phyloP scores from a whole-genome alignment of 1,140 invertebrate genomes.

The Cydia fagiglandana region DNA sequence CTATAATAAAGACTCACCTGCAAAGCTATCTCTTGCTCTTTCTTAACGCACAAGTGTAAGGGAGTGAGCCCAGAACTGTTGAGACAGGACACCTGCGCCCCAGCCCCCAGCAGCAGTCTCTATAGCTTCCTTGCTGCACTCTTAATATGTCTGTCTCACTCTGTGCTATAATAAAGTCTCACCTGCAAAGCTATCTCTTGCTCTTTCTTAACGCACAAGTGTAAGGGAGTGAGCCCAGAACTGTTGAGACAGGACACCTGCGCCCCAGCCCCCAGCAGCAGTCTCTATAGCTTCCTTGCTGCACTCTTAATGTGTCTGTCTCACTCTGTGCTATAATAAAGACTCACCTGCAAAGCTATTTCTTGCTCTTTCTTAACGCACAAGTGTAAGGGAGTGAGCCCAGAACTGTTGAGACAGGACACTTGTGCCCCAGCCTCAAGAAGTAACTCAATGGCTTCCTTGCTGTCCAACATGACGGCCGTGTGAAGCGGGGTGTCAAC shows the following conservation, averaged over 20 bases:
- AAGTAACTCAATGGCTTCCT: constrained; percentile 78
- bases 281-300: constrained; percentile 78
- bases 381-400: constrained; percentile 82
- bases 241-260: constrained; percentile 79
- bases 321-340: constrained; percentile 36
- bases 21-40: constrained; percentile 68
- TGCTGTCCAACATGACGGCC: constrained; percentile 79
- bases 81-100: too few relatives aligned
- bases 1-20: too few relatives aligned
- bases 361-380: constrained; percentile 76
- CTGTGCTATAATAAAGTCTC: too few relatives aligned
- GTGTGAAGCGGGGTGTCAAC: constrained; percentile 81
- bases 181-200: constrained; percentile 70
- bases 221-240: constrained; percentile 81
- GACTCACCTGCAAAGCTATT: constrained; percentile 64
- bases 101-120: too few relatives aligned
- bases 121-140: too few relatives aligned
- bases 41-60: constrained; percentile 80
- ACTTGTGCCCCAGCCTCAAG: constrained; percentile 78
- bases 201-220: constrained; percentile 78
- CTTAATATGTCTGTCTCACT: too few relatives aligned
- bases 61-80: constrained; percentile 82
- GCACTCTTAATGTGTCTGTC: constrained; percentile 75
- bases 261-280: constrained; percentile 78
- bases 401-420: constrained; percentile 78